Evolutionary conservation across 2,797 vertebrate genomes (phyloP), one percentile per base, ranked within the genome.

Genomic region (Choloepus didactylus): DNA sequence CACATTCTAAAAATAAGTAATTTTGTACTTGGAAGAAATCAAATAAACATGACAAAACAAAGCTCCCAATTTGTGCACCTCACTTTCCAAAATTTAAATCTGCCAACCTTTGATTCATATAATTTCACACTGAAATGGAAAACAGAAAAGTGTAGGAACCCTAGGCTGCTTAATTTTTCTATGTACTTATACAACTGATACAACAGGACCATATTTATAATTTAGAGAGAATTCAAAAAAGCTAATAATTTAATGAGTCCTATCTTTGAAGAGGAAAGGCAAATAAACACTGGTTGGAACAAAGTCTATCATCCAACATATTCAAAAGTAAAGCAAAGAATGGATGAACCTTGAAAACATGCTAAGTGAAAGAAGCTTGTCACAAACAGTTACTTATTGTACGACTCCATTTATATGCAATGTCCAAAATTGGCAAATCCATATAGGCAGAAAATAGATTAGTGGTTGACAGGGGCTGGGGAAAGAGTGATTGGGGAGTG

Each of bases 51-150:
- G 62, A 59, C 35, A 64, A 79, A 93, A 67, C 21, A 80, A 92
- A 93, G 86, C 6, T 79, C 54, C 31, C 72, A 95, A 76, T 69
- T 96, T 67, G 27, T 54, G 79, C 1, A 83, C 5, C 35, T 4
- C 31, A 67, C 81, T 92, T 96, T 76, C 70, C 56, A 87, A 96
- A 93, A 88, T 80, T 82, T n/a, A 86, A 87, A 82, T 46, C 75
- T 89, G 29, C 72, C 66, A 72, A 82, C 59, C 54, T 90, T 94
- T 86, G n/a, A 72, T 41, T 84, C 38, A 89, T 14, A 81, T 69
- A 85, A 80, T 62, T 73, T 7, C 29, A 73, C 19, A 70, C 18
- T 70, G 66, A 91, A 6, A 64, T 76, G 66, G 27, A 88, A 84
- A 72, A 77, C 9, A 66, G 41, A 72, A 79, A 93, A 83, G 27